Conservation (phyloP, 2,797 vertebrate species). For the Microhierax caerulescens region DNA sequence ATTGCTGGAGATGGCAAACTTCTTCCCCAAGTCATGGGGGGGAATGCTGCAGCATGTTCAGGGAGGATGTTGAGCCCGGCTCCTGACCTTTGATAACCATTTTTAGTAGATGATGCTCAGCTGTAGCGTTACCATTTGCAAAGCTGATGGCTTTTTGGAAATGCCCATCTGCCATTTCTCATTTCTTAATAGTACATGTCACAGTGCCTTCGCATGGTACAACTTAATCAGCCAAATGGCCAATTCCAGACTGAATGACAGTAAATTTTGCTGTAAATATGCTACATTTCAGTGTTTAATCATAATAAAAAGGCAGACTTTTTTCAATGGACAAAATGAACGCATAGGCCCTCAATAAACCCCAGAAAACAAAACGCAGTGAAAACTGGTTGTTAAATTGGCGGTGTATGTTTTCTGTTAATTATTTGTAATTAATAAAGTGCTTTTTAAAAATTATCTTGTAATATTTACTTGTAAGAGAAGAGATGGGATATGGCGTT, state of each 20-base stretch:
- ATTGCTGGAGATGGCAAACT: background rate
- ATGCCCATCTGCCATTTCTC: conserved; percentile 21
- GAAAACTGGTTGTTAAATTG: background rate
- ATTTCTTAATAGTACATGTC: conserved; percentile 13
- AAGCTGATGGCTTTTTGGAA: background rate
- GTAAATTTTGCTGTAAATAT: conserved; percentile 28
- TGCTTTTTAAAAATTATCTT: background rate
- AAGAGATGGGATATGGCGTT: background rate
- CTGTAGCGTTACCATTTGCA: background rate
- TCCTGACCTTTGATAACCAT: background rate
- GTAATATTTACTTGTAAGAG: background rate
- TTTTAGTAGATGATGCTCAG: background rate
- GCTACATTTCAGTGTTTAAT: background rate
- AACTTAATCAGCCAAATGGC: conserved; percentile 31
- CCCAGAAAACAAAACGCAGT: background rate
- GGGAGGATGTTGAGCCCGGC: background rate
- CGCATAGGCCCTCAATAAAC: background rate
- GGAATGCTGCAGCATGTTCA: background rate
- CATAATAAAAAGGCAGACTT: background rate
- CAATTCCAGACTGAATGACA: background rate
- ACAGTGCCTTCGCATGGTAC: background rate
- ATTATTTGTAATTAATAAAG: background rate
- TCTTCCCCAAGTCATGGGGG: background rate
- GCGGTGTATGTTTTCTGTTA: background rate
- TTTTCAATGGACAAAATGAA: background rate